Percentiles rank a stretch among this genome's conserved stretches.
Evolutionary conservation across 2,113 vertebrate genomes (phyloP).

Genomic region (Spermophilus dauricus): DNA sequence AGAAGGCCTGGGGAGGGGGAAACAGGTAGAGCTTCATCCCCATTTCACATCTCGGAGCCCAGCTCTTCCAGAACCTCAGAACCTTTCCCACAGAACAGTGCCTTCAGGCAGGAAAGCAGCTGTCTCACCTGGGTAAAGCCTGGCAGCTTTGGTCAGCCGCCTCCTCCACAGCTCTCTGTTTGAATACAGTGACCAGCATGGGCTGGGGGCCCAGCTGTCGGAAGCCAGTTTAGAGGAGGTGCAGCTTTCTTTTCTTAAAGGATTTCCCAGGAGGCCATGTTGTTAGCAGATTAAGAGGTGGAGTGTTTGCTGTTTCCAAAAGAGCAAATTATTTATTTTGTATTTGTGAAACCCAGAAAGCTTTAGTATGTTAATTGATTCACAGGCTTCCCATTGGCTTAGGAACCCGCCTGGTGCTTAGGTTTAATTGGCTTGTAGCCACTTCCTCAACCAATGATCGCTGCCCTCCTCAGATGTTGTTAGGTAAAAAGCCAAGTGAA

Average conservation of each 20-base stretch:
- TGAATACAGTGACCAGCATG: conserved; percentile 55
- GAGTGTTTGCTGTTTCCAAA: conserved; percentile 70
- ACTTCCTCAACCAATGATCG: conserved; percentile 38
- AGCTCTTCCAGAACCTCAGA: conserved; percentile 41
- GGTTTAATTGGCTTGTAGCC: conserved; percentile 56
- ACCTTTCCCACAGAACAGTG: not conserved
- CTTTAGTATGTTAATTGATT: conserved; percentile 68
- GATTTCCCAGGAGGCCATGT: conserved; percentile 32
- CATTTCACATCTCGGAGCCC: conserved; percentile 23
- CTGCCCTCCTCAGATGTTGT: conserved; percentile 42
- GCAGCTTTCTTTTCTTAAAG: conserved; percentile 63
- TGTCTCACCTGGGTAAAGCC: conserved; percentile 16
- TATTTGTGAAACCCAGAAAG: conserved; percentile 67
- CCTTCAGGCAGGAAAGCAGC: conserved; percentile 42
- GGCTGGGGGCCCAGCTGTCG: not conserved
- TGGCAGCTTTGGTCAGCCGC: not conserved
- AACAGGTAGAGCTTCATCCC: not conserved
- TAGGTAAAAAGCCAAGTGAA: conserved; percentile 59
- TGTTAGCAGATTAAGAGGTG: conserved; percentile 67
- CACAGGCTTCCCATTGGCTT: conserved; percentile 53
- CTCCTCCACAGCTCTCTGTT: conserved; percentile 12
- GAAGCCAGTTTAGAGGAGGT: conserved; percentile 31
- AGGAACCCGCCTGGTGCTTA: not conserved
- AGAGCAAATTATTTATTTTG: conserved; percentile 71
- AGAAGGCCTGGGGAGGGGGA: not conserved